Base-by-base conservation (phyloP, 2,113 vertebrate genomes). In the Sebastes fasciatus region DNA sequence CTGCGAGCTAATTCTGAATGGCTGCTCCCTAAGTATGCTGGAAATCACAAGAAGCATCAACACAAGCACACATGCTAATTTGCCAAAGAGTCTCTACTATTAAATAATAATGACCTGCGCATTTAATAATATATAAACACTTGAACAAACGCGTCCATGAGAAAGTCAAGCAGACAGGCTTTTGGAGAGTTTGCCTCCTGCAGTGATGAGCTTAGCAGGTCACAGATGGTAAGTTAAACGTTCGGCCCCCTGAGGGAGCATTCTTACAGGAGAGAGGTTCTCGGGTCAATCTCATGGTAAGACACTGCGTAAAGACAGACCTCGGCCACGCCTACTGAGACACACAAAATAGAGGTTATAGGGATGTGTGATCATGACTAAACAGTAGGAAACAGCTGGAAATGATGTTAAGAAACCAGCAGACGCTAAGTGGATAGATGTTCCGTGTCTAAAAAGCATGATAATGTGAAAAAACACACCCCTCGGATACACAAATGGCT, bases 151-250 rank as follows among this genome's bases (percentile, higher is more conserved):
- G 40, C 17, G 23, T 79, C 58, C 62, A 71, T n/a, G 13, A 85
- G n/a, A 74, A 49, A 75, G 67, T 77, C 45, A 61, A 74, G 64
- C 21, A 74, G 46, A 70, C 61, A 70, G 61, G 8, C 60, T 74
- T 58, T 81, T 11, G 63, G 52, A 80, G 61, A 72, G 69, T 82
- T 80, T 72, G 68, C 77, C 88, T 88, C 75, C 83, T 77, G 83
- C 74, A 75, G 82, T 89, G 92, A 95, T 89, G 89, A 77, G 69
- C 82, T 91, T 95, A 93, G 92, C 93, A 94, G 93, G 85, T 90
- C 86, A 89, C 93, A 93, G 84, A 93, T 90, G 90, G 89, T 74
- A 85, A 80, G 70, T 91, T 88, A 66, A 87, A 89, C 79, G 85
- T 83, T 45, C 58, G 77, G 66, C 62, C 86, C 88, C 83, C 89